Conservation (phyloP, 1,140 invertebrate genomes). For the Hestina assimilis region DNA sequence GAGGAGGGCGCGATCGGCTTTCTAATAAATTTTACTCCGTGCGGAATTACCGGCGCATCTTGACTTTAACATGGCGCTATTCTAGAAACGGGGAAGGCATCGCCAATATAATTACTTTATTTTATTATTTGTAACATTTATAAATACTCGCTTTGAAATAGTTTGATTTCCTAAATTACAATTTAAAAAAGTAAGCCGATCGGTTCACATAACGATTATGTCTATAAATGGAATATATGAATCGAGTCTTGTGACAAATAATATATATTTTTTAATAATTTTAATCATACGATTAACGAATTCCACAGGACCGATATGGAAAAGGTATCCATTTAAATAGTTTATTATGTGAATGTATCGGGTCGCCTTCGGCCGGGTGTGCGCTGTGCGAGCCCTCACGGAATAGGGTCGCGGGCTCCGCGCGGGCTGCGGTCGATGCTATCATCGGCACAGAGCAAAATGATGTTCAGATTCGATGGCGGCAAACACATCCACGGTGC, state of each 20-base stretch:
- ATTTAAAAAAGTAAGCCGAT: constrained; percentile 9
- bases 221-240: constrained; percentile 16
- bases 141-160: background rate
- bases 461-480: constrained; percentile 10
- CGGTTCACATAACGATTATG: constrained; percentile 22
- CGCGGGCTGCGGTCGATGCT: constrained; percentile 13
- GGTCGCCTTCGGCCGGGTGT: background rate
- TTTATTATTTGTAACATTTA: background rate
- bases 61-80: constrained; percentile 28
- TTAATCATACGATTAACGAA: constrained; percentile 14
- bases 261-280: constrained; percentile 21
- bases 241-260: constrained; percentile 17
- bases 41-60: constrained; percentile 33
- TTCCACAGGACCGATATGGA: constrained; percentile 13
- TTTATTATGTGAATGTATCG: constrained; percentile 8
- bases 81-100: constrained; percentile 11
- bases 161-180: constrained; percentile 1
- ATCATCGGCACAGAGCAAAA: constrained; percentile 27
- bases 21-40: constrained; percentile 57
- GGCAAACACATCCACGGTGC: constrained; percentile 6
- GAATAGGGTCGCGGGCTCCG: background rate
- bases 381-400: background rate
- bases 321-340: constrained; percentile 19
- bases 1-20: constrained; percentile 48
- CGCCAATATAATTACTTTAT: background rate